These are phyloP conservation scores for Zaprionus kolodkinae DNA, from an alignment of 1,140 invertebrate species.

Conservation along the genomic window DNA sequence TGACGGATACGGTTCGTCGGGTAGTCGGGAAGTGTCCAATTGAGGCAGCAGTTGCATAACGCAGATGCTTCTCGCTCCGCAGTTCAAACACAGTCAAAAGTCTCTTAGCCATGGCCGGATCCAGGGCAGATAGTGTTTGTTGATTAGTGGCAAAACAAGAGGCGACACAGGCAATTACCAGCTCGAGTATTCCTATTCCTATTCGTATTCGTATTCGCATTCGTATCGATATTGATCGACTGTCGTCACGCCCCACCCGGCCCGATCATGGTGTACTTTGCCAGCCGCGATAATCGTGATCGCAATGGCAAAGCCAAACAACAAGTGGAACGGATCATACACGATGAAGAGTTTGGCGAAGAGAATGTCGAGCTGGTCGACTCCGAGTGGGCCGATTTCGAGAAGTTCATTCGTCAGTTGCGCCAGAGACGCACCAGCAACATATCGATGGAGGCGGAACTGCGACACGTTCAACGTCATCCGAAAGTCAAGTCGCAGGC, in stretches of 20 bases:
- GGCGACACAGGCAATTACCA: neutral
- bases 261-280: slow-evolving; percentile 72
- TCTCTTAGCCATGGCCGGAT: slow-evolving; percentile 32
- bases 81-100: slow-evolving; percentile 9
- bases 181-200: slow-evolving; percentile 12
- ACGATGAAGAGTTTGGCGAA: slow-evolving; percentile 84
- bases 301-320: slow-evolving; percentile 61
- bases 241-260: slow-evolving; percentile 8
- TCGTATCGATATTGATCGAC: slow-evolving; percentile 46
- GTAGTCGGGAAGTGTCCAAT: slow-evolving; percentile 41
- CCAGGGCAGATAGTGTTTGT: slow-evolving; percentile 12
- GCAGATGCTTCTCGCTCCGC: slow-evolving; percentile 17
- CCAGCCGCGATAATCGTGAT: slow-evolving; percentile 64
- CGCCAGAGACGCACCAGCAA: slow-evolving; percentile 85
- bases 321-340: slow-evolving; percentile 73
- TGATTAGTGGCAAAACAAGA: slow-evolving; percentile 30
- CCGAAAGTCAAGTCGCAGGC: slow-evolving; percentile 85
- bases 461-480: slow-evolving; percentile 84
- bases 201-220: slow-evolving; percentile 15
- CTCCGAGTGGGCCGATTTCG: slow-evolving; percentile 84
- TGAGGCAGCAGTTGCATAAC: slow-evolving; percentile 49
- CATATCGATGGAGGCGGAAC: slow-evolving; percentile 86
- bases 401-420: slow-evolving; percentile 85
- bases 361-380: slow-evolving; percentile 84
- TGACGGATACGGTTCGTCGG: slow-evolving; percentile 31